Conservation (phyloP, 2,113 vertebrate species). For the Cynoglossus semilaevis region DNA sequence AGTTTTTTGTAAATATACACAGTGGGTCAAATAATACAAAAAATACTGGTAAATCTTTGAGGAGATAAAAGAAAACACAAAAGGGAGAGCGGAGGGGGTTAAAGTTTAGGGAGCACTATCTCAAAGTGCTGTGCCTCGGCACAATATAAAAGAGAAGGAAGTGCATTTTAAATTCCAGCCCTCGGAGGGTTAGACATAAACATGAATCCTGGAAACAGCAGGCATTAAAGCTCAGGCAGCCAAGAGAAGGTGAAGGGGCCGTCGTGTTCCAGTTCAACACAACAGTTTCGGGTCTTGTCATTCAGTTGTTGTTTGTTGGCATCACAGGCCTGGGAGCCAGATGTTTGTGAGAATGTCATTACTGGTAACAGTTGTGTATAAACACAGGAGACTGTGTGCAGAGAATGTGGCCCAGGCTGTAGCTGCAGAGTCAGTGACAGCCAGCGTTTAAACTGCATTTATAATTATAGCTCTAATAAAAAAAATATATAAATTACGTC, state of each 20-base stretch:
- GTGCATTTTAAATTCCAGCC: constrained; percentile 1
- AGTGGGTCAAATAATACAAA: too few relatives aligned
- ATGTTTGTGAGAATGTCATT: constrained; percentile 59
- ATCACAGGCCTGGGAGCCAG: constrained; percentile 57
- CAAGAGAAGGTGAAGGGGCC: constrained; percentile 33
- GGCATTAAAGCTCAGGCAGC: constrained; percentile 32
- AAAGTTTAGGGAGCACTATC: too few relatives aligned
- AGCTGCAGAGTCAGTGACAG: constrained; percentile 33
- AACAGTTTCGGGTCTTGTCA: constrained; percentile 35
- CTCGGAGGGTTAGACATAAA: too few relatives aligned
- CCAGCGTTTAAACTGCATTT: constrained; percentile 40
- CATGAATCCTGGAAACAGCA: constrained; percentile 41
- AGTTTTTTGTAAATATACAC: too few relatives aligned
- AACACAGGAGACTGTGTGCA: constrained; percentile 57
- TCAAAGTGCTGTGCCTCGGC: too few relatives aligned
- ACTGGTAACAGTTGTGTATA: constrained; percentile 48
- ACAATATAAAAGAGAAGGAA: too few relatives aligned
- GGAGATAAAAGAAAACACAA: too few relatives aligned
- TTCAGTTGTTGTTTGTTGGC: constrained; percentile 54
- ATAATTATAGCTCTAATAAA: constrained; percentile 48
- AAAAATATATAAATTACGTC: constrained; percentile 44
- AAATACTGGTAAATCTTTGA: too few relatives aligned
- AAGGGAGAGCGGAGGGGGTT: too few relatives aligned
- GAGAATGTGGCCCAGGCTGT: constrained; percentile 27
- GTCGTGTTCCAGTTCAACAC: constrained; percentile 47